These are phyloP conservation scores for Tor tambroides DNA, from an alignment of 2,113 vertebrate genomes.

Conservation along the genomic window DNA sequence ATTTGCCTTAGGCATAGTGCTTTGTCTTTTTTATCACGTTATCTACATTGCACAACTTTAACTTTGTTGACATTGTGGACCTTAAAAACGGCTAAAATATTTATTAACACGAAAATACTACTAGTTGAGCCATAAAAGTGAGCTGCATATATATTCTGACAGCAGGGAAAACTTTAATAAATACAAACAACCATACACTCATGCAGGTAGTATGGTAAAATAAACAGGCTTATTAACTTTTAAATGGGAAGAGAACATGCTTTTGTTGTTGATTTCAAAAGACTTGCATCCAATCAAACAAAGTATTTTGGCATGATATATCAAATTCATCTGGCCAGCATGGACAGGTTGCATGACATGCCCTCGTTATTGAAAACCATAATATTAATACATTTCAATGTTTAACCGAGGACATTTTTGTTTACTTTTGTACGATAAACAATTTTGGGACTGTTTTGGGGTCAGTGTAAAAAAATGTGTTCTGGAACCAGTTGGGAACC, in stretches of 20 bases:
- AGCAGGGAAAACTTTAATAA: background rate
- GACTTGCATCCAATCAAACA: constrained; percentile 16
- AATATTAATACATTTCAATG: constrained; percentile 6
- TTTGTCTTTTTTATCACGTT: background rate
- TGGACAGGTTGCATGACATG: constrained; percentile 22
- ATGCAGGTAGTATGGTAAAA: background rate
- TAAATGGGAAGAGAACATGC: background rate
- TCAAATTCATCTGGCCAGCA: constrained; percentile 6
- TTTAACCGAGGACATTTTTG: constrained; percentile 1
- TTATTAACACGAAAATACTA: background rate
- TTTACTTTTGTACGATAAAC: background rate
- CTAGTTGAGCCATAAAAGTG: background rate
- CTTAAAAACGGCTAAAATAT: background rate
- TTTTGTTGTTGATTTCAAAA: constrained; percentile 10
- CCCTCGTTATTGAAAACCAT: constrained; percentile 1
- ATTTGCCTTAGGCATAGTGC: background rate
- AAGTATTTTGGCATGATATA: background rate
- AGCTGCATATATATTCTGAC: background rate
- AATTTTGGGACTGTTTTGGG: background rate
- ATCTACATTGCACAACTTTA: background rate
- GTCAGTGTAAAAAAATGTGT: background rate
- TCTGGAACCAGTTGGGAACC: background rate
- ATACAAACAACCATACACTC: background rate
- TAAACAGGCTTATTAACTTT: background rate
- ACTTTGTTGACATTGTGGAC: background rate